phyloP scores from a whole-genome alignment of 2,888 invertebrate species.

The Stramonita haemastoma region DNA sequence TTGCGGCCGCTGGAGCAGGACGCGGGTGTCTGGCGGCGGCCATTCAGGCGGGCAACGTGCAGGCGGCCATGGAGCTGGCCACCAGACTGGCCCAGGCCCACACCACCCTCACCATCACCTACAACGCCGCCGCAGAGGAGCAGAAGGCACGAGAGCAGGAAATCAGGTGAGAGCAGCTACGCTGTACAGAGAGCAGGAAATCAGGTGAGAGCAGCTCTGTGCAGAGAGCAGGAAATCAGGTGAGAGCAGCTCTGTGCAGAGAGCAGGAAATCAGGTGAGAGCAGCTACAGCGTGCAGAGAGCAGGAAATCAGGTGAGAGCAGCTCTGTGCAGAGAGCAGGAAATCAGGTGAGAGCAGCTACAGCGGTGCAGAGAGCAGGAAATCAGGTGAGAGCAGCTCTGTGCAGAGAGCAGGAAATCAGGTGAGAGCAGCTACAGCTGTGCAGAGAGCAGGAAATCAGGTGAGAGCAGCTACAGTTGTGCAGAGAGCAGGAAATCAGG shows the following conservation, averaged over 20 bases:
- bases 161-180: constrained; percentile 43
- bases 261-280: constrained; percentile 44
- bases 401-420: constrained; percentile 35
- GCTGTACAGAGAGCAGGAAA: too few species aligned
- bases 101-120: constrained; percentile 51
- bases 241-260: neutral
- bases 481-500: constrained; percentile 40
- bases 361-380: too few species aligned
- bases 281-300: too few species aligned
- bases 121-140: constrained; percentile 42
- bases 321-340: constrained; percentile 19
- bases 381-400: too few species aligned
- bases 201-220: too few species aligned
- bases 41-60: constrained; percentile 55
- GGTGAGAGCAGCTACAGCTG: too few species aligned
- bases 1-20: constrained; percentile 25
- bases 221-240: too few species aligned
- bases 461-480: too few species aligned
- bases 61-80: constrained; percentile 56
- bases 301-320: too few species aligned
- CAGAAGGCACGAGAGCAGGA: constrained; percentile 32
- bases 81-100: constrained; percentile 51
- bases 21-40: constrained; percentile 55
- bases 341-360: constrained; percentile 43
- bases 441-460: too few species aligned